Evolutionary conservation across 2,113 vertebrate genomes (phyloP), one percentile per base, ranked within the genome.

Genomic region (Tursiops truncatus): DNA sequence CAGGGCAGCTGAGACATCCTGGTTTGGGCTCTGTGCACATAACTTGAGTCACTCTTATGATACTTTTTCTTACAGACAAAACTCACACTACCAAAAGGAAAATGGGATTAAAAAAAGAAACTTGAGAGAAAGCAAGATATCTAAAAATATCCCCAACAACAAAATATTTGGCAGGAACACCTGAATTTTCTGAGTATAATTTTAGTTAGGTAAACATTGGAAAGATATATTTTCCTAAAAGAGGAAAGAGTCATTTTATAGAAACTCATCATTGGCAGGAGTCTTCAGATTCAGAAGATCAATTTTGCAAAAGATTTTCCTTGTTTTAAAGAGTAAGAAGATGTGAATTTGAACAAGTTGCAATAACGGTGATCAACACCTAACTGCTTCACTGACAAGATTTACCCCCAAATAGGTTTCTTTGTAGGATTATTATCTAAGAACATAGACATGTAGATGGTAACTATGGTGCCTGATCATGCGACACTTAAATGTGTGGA

Each of bases 161-260:
- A 89, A 87, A 86, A 88, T 77, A 94, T 44, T 95, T 98, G 96
- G 87, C 94, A 94, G 56, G 76, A 86, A 86, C 71, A 96, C 96
- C 95, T 97, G 96, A 70, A 88, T 96, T 97, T 98, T 97, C 58
- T 88, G 70, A 91, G 86, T 86, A 41, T 94, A 98, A 97, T 97
- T 98, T 98, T 97, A 97, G 87, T 95, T 96, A 91, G 87, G 60
- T 71, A 96, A 97, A 97, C 84, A 96, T 26, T 65, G 65, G 96
- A 95, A 96, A 85, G 38, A 96, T 82, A 18, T 17, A 67, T 96
- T 97, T 97, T 96, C 74, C 36, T 86, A 86, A 96, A 91, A 71
- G 38, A 87, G 68, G 50, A 95, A 92, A 93, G 62, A 83, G 18
- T 82, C 14, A 91, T 94, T 95, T 91, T 91, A 53, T 90, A 63